Conservation (phyloP, 2,888 invertebrate species). For the Nomada goodeniana region DNA sequence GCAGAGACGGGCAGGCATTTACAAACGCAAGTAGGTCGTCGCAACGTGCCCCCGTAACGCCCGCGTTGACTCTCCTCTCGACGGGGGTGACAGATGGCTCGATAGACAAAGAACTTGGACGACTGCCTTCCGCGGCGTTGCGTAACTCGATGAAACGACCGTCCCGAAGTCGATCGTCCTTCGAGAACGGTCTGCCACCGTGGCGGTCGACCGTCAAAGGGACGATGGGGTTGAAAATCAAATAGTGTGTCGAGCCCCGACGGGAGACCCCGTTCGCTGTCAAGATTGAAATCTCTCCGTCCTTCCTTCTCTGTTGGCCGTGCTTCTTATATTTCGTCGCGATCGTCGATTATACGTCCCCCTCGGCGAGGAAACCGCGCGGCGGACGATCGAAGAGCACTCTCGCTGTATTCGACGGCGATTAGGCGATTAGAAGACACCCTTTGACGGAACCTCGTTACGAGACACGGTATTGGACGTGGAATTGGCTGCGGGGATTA, state of each 20-base stretch:
- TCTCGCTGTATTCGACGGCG: conserved; percentile 50
- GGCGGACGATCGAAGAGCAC: conserved; percentile 53
- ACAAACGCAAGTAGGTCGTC: conserved; percentile 54
- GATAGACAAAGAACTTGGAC: conserved; percentile 77
- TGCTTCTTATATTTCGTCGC: conserved; percentile 42
- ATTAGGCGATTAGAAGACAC: conserved; percentile 67
- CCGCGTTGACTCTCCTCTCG: conserved; percentile 34
- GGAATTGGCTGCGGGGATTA: conserved; percentile 60
- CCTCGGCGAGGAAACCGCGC: conserved; percentile 32
- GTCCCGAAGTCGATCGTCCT: conserved; percentile 70
- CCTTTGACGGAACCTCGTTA: conserved; percentile 59
- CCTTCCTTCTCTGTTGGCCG: conserved; percentile 22
- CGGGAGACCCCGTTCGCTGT: conserved; percentile 40
- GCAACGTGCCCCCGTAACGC: conserved; percentile 23
- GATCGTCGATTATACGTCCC: conserved; percentile 48
- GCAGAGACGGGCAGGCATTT: conserved; percentile 19
- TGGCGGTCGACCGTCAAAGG: conserved; percentile 40
- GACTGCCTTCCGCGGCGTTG: conserved; percentile 72
- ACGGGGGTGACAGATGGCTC: conserved; percentile 78
- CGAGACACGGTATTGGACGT: conserved; percentile 39
- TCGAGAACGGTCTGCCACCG: conserved; percentile 7
- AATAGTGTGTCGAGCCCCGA: conserved; percentile 67
- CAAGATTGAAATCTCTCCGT: conserved; percentile 36
- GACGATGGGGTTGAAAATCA: conserved; percentile 78
- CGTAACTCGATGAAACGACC: conserved; percentile 79